Conservation (phyloP, 2,888 invertebrate species). For the Agrilus cyanescens region DNA sequence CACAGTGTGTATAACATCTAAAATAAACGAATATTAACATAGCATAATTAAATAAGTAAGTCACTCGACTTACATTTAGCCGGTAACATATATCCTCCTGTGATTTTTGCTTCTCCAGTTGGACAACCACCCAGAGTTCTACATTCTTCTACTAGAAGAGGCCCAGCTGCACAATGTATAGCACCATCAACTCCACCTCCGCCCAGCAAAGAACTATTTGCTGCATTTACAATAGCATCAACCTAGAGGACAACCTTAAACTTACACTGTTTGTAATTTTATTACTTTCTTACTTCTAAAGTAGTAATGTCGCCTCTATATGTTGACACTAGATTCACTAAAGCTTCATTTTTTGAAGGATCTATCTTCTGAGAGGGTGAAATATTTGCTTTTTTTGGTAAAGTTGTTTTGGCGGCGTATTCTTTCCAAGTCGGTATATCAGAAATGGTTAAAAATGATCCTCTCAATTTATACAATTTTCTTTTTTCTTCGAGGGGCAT, state of each 20-base stretch:
- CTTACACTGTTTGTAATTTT: neutral
- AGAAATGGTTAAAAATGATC: constrained; percentile 33
- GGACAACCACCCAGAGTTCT: constrained; percentile 57
- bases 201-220: constrained; percentile 60
- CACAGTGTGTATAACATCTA: constrained; percentile 84
- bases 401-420: constrained; percentile 31
- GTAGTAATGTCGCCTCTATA: constrained; percentile 74
- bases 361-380: constrained; percentile 32
- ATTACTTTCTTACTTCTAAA: constrained; percentile 44
- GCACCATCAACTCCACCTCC: constrained; percentile 90
- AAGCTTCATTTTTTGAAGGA: constrained; percentile 30
- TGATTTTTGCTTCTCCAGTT: constrained; percentile 75
- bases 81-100: constrained; percentile 70
- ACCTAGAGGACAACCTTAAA: constrained; percentile 37
- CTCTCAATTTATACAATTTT: constrained; percentile 36
- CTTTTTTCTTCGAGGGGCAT: constrained; percentile 44
- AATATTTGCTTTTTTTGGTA: constrained; percentile 29
- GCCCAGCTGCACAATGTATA: constrained; percentile 74
- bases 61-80: constrained; percentile 60
- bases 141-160: constrained; percentile 57
- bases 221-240: constrained; percentile 85
- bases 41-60: neutral
- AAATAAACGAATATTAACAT: constrained; percentile 23
- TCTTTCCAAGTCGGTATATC: constrained; percentile 46
- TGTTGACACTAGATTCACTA: constrained; percentile 52